Conservation (phyloP, 1,140 invertebrate species). For the Sinonovacula constricta region DNA sequence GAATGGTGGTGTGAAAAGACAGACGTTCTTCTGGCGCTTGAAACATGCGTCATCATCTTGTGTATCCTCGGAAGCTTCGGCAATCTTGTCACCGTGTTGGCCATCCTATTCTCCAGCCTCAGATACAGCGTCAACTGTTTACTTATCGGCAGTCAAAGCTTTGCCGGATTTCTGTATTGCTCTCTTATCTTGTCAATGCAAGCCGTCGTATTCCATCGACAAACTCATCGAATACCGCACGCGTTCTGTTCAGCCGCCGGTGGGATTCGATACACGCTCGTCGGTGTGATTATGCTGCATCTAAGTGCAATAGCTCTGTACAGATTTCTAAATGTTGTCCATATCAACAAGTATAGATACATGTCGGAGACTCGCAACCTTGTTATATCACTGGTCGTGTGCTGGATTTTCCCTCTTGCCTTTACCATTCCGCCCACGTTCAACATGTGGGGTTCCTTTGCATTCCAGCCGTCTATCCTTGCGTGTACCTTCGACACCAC, state of each 20-base stretch:
- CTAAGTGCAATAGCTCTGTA: slow-evolving; percentile 71
- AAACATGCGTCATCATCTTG: slow-evolving; percentile 58
- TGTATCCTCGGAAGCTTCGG: slow-evolving; percentile 65
- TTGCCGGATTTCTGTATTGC: slow-evolving; percentile 70
- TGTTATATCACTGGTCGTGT: slow-evolving; percentile 55
- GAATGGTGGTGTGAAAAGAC: slow-evolving; percentile 60
- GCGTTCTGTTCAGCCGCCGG: slow-evolving; percentile 62
- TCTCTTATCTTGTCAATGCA: slow-evolving; percentile 66
- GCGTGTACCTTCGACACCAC: slow-evolving; percentile 67
- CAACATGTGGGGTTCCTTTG: slow-evolving; percentile 65
- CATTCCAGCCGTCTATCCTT: slow-evolving; percentile 64
- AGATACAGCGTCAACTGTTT: slow-evolving; percentile 72
- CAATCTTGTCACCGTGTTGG: slow-evolving; percentile 71
- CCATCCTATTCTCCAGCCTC: slow-evolving; percentile 69
- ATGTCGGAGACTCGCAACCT: slow-evolving; percentile 58
- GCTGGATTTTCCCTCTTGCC: slow-evolving; percentile 65
- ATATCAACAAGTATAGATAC: slow-evolving; percentile 62
- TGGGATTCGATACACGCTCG: slow-evolving; percentile 66
- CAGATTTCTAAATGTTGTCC: slow-evolving; percentile 68
- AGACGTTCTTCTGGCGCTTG: slow-evolving; percentile 48
- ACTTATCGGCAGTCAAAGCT: slow-evolving; percentile 71
- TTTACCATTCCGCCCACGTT: slow-evolving; percentile 65
- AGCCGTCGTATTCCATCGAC: slow-evolving; percentile 64
- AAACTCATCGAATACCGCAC: slow-evolving; percentile 47
- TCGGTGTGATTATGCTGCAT: slow-evolving; percentile 69